Evolutionary conservation across 53 echinoderm and acorn worm genomes (phyloP), one percentile per base, ranked within the genome.

Genomic region (Apostichopus leukothele): DNA sequence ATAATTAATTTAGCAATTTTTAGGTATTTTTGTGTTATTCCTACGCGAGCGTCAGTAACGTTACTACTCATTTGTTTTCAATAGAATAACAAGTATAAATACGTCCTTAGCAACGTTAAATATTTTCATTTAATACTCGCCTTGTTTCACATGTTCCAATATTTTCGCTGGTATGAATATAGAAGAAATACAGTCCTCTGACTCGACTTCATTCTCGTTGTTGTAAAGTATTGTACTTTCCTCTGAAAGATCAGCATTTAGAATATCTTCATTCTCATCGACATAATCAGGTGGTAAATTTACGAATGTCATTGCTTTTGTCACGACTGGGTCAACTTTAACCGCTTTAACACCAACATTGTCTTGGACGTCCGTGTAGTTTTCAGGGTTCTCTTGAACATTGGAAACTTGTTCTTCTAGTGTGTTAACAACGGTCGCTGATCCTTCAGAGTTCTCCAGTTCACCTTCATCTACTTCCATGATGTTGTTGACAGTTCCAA

Each of bases 391-490:
- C 26, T 67, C 0, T 50, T 85, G 85, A 5, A 85, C 85, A 16
- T 85, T 85, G 11, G 85, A 85, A 25, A 85, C 50, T 50, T 85
- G 85, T 23, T 85, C 16, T 50, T 85, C 85, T 4, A 85, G 85
- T 9, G 85, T 67, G 25, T 5, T 50, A 8, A 85, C 68, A 9
- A 67, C 26, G 0, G 23, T 85, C 26, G 59, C n/a, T 4, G 85
- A 21, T 27, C 25, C 21, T 11, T 6, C 39, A 1, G 66, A 16
- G 5, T 85, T 12, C 4, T 20, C 67, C 9, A 85, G 50, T 5
- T 23, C 39, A 10, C 50, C 8, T 60, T 85, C 85, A 5, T 85
- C 67, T 16, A 85, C 16, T 4, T 85, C 50, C 85, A 85, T 85
- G 1, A 85, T 19, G 66, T 85, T 85, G 18, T 67, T 85, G 4